phyloP scores from a whole-genome alignment of 2,888 invertebrate species.

The Brachypalpus laphriformis region DNA sequence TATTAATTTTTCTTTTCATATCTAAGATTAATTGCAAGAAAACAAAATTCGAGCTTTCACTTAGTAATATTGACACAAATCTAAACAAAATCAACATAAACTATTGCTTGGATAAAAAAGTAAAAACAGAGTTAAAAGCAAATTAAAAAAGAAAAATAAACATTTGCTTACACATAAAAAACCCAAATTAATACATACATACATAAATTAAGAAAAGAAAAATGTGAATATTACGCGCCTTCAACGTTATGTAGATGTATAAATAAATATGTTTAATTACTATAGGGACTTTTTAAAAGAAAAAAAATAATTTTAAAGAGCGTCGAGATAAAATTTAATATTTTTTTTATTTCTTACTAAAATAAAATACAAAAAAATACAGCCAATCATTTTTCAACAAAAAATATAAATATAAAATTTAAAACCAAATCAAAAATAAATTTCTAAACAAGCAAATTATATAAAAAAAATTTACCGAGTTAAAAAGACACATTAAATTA shows the following conservation, averaged over 20 bases:
- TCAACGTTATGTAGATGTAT: conserved; percentile 79
- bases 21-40: conserved; percentile 62
- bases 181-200: conserved; percentile 43
- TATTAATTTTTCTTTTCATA: conserved; percentile 60
- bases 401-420: conserved; percentile 55
- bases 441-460: conserved; percentile 68
- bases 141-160: conserved; percentile 44
- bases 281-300: conserved; percentile 63
- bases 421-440: conserved; percentile 75
- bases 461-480: conserved; percentile 75
- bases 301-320: conserved; percentile 36
- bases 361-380: conserved; percentile 55
- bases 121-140: conserved; percentile 19
- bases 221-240: conserved; percentile 82
- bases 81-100: conserved; percentile 60
- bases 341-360: conserved; percentile 57
- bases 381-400: conserved; percentile 69
- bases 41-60: conserved; percentile 70
- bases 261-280: conserved; percentile 74
- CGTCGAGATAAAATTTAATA: conserved; percentile 58
- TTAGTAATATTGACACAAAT: conserved; percentile 70
- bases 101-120: conserved; percentile 65
- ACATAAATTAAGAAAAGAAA: conserved; percentile 66
- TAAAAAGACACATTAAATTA: conserved; percentile 46
- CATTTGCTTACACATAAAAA: conserved; percentile 54